These are phyloP conservation scores for Drosophila putrida DNA, from an alignment of 2,888 invertebrate species.

Conservation along the genomic window DNA sequence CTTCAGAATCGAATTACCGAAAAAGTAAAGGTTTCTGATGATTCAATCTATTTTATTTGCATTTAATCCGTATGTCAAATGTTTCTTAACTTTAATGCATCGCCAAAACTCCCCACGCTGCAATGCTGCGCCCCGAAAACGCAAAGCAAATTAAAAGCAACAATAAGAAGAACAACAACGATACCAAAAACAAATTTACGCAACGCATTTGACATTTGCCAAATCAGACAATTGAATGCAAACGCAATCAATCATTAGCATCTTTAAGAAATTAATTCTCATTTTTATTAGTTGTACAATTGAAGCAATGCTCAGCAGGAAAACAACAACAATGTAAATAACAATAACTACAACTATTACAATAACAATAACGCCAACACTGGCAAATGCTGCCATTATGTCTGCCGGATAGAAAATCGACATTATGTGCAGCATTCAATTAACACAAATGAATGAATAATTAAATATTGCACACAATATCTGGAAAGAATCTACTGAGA, in stretches of 20 bases:
- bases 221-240: conserved; percentile 53
- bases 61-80: conserved; percentile 23
- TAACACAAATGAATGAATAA: conserved; percentile 77
- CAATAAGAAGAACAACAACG: neutral
- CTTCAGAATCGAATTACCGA: conserved; percentile 4
- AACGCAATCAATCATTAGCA: conserved; percentile 77
- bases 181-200: conserved; percentile 42
- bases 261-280: conserved; percentile 74
- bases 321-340: conserved; percentile 15
- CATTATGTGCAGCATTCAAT: conserved; percentile 67
- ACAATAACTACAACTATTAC: conserved; percentile 24
- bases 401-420: conserved; percentile 67
- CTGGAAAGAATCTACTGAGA: neutral
- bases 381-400: conserved; percentile 75
- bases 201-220: conserved; percentile 70
- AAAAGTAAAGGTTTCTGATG: conserved; percentile 3
- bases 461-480: conserved; percentile 46
- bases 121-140: conserved; percentile 50
- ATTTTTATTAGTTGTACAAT: conserved; percentile 56
- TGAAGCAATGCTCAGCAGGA: conserved; percentile 40
- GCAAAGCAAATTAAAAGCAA: conserved; percentile 11
- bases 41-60: conserved; percentile 15
- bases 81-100: conserved; percentile 10
- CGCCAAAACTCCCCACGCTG: conserved; percentile 17
- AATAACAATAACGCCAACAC: conserved; percentile 59